Base-by-base conservation (phyloP, 2,797 vertebrate species). In the Ciconia nigra region DNA sequence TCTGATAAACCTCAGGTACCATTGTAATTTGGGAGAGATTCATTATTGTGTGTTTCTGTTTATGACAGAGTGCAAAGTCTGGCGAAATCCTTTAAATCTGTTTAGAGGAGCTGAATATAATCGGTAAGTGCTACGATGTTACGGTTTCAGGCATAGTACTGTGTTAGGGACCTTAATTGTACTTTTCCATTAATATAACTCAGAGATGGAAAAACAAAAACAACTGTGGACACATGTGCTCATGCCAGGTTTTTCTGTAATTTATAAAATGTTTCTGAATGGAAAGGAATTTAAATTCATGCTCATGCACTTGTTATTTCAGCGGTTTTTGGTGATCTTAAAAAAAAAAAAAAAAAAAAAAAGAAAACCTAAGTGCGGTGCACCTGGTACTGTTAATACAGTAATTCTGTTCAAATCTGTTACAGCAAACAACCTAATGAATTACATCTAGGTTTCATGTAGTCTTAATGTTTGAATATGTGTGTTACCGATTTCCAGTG, bases 101-200 rank as follows among this genome's bases (percentile, higher is more conserved):
- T 99, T 99, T 97, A 98, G 99, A 96, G 99, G 99, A 97, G 99
- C 99, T 4, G 99, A 99, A 97, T 99, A 99, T 98, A 99, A 99
- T 98, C 98, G 99, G 99, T 99, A 98, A 99, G 99, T 98, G 87
- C 92, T 94, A 66, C 8, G 3, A n/a, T 49, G 54, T 79, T 95
- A 29, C 39, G 22, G 21, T 59, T 89, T 62, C 33, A 39, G 33
- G 24, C 59, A 25, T 3, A 39, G 37, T 78, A 5, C 33, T 71
- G 44, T 15, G 8, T 63, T 81, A 89, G 93, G 52, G 49, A 69
- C 65, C 35, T 74, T 83, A 59, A 26, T 20, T 74, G 28, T 83
- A 51, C 61, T 80, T 89, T 87, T 87, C 41, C 11, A 41, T 42
- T 87, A 51, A 46, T 78, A 25, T 89, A 37, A 71, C 29, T 73